Evolutionary conservation across 2,113 vertebrate genomes (phyloP).

Genomic region (Protobothrops mucrosquamatus): DNA sequence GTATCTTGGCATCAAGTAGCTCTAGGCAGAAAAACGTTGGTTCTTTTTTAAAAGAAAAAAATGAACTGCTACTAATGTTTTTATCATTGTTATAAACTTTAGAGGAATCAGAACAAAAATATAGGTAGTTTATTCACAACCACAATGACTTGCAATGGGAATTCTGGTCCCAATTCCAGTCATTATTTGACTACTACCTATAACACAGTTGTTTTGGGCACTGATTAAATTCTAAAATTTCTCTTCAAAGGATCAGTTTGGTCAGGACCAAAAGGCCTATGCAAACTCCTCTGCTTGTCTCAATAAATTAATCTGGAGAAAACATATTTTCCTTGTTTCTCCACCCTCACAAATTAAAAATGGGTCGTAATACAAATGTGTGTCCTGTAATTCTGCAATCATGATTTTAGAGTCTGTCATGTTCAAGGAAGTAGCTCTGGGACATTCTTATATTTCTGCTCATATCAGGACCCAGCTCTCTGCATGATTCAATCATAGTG

Average conservation of each 20-base stretch:
- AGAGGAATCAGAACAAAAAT: conserved; percentile 56
- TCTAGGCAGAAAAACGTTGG: conserved; percentile 42
- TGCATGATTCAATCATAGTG: neutral
- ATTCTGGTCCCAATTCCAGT: no score
- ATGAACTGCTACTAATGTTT: neutral
- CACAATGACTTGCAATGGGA: no score
- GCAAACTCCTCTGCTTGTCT: neutral
- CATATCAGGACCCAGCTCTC: neutral
- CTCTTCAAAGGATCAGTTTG: neutral
- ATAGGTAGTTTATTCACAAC: neutral
- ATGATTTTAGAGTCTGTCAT: neutral
- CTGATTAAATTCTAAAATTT: conserved; percentile 8
- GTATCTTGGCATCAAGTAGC: conserved; percentile 37
- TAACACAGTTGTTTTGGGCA: conserved; percentile 32
- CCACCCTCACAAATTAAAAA: no score
- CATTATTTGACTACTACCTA: no score
- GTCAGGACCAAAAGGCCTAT: neutral
- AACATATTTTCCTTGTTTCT: neutral
- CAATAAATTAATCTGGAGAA: neutral
- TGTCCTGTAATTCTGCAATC: neutral
- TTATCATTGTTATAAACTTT: conserved; percentile 41
- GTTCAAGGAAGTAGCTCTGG: neutral
- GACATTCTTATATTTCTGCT: neutral
- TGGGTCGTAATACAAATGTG: neutral
- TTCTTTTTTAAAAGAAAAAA: neutral